Percentiles rank a stretch among this genome's conserved stretches.
phyloP scores from a whole-genome alignment of 2,797 vertebrate species.

The Spondyliosoma cantharus region DNA sequence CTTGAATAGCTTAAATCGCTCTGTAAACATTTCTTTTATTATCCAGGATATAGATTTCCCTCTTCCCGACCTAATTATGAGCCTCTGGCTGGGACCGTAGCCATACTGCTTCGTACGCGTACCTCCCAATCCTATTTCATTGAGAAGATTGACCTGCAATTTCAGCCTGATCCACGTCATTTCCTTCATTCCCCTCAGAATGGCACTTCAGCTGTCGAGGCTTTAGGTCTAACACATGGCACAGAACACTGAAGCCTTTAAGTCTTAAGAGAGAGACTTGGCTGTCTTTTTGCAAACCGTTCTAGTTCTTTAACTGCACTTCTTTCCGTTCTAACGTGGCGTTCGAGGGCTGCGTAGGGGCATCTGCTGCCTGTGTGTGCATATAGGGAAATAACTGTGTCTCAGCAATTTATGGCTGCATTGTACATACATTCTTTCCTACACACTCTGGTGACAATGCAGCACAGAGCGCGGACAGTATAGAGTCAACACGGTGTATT shows the following conservation, averaged over 20 bases:
- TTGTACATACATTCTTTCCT: constrained; percentile 56
- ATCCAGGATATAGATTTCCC: constrained; percentile 28
- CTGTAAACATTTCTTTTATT: constrained; percentile 40
- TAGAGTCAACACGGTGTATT: constrained; percentile 11
- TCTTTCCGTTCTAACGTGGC: constrained; percentile 45
- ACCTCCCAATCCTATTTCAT: constrained; percentile 35
- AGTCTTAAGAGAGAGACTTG: constrained; percentile 12
- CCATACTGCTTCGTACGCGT: constrained; percentile 30
- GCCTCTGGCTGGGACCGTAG: constrained; percentile 37
- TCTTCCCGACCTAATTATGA: constrained; percentile 47
- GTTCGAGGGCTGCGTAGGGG: constrained; percentile 43
- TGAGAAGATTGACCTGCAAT: constrained; percentile 51
- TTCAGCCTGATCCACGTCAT: constrained; percentile 32
- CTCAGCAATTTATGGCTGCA: constrained; percentile 69
- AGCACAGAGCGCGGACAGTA: constrained; percentile 36
- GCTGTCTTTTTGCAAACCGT: background rate
- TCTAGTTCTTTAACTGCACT: constrained; percentile 41
- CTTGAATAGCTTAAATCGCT: constrained; percentile 1
- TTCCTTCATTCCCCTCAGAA: constrained; percentile 19
- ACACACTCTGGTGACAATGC: constrained; percentile 57
- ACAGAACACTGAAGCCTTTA: constrained; percentile 25
- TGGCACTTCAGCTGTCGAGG: constrained; percentile 26
- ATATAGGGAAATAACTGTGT: constrained; percentile 52
- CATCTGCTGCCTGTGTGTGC: constrained; percentile 52
- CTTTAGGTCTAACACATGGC: constrained; percentile 22